Conservation (phyloP, 2,888 invertebrate species). For the Drosophila flavopinicola region DNA sequence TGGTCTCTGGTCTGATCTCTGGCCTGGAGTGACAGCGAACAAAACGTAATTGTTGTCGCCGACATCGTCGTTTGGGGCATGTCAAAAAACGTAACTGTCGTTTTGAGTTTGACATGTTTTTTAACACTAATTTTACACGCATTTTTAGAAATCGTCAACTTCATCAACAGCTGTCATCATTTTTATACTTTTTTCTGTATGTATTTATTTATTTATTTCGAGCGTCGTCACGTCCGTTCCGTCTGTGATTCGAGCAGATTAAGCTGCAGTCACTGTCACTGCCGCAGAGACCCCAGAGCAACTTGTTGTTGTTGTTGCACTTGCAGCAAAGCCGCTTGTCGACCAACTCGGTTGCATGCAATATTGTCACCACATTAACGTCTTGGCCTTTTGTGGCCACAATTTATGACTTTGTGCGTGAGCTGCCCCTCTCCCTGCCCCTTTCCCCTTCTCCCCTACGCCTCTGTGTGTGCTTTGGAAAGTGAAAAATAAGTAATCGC, state of each 20-base stretch:
- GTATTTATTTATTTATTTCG: constrained; percentile 12
- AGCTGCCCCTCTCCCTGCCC: not conserved
- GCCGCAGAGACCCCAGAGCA: constrained; percentile 21
- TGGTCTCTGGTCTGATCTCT: not conserved
- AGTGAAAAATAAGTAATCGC: constrained; percentile 81
- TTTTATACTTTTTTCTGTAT: constrained; percentile 28
- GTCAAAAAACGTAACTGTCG: constrained; percentile 79
- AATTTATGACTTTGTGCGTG: constrained; percentile 75
- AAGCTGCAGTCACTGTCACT: constrained; percentile 65
- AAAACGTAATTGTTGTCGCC: constrained; percentile 71
- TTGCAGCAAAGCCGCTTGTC: constrained; percentile 64
- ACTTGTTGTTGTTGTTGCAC: constrained; percentile 49
- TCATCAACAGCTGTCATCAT: constrained; percentile 79
- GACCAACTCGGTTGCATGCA: constrained; percentile 71
- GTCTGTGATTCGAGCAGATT: constrained; percentile 66
- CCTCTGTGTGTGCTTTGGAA: constrained; percentile 55
- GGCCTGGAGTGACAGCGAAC: constrained; percentile 48
- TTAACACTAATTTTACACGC: constrained; percentile 80
- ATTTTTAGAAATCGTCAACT: constrained; percentile 81
- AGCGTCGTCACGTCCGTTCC: constrained; percentile 64
- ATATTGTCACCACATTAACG: constrained; percentile 80
- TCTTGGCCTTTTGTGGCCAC: constrained; percentile 77
- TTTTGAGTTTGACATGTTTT: constrained; percentile 80
- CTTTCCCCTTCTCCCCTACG: not conserved
- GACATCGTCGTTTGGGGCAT: constrained; percentile 56